Percentiles rank a stretch among this genome's conserved stretches.
Evolutionary conservation across 2,113 vertebrate genomes (phyloP).

Genomic region (Embiotoca jacksoni): DNA sequence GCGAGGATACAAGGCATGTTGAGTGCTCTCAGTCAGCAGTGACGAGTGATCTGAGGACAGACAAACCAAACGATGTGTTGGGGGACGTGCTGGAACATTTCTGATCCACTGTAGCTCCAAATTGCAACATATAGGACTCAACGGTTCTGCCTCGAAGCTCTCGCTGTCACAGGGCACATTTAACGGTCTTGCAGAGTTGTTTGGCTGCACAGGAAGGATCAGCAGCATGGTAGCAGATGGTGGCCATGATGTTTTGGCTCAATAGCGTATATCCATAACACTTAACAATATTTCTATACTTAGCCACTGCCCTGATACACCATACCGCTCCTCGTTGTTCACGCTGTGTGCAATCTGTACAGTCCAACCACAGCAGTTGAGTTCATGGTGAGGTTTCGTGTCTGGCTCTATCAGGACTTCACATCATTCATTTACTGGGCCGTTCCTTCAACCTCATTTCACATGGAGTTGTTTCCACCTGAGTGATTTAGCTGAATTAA

Average conservation of each 20-base stretch:
- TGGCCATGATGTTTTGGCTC: slow-evolving; percentile 4
- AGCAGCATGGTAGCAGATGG: not conserved
- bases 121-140: not conserved
- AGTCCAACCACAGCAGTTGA: slow-evolving; percentile 8
- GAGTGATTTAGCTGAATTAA: slow-evolving; percentile 69
- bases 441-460: slow-evolving; percentile 51
- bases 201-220: not conserved
- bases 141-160: not conserved
- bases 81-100: not conserved
- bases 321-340: not conserved
- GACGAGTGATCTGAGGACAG: not conserved
- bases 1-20: not conserved
- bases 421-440: slow-evolving; percentile 55
- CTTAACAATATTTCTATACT: not conserved
- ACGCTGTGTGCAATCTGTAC: slow-evolving; percentile 1
- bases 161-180: not conserved
- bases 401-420: slow-evolving; percentile 29
- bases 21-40: not conserved
- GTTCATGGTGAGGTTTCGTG: slow-evolving; percentile 30
- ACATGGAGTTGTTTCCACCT: slow-evolving; percentile 63
- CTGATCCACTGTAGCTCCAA: no score
- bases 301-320: not conserved
- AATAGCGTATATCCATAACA: not conserved
- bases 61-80: not conserved
- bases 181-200: not conserved